Conservation (phyloP, 2,113 vertebrate species). For the Rhea americana region DNA sequence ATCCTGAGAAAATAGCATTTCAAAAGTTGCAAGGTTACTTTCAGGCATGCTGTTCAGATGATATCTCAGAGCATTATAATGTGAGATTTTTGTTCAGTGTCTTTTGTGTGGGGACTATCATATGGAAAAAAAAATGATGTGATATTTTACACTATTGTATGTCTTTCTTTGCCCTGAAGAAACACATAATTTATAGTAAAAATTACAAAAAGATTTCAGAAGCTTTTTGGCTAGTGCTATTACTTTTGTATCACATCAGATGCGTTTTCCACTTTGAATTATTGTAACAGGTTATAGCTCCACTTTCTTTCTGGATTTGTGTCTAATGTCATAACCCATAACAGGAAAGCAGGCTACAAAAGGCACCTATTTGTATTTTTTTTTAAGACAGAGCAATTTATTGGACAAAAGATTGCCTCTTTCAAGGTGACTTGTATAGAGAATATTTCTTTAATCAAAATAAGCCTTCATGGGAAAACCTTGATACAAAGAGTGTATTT, state of each 20-base stretch:
- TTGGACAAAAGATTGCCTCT: background rate
- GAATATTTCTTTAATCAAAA: background rate
- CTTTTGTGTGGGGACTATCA: background rate
- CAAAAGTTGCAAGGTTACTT: constrained; percentile 10
- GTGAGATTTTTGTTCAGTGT: constrained; percentile 3
- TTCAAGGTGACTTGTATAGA: background rate
- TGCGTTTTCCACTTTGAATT: constrained; percentile 20
- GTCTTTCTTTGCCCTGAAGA: constrained; percentile 12
- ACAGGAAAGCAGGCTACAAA: background rate
- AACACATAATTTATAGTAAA: constrained; percentile 23
- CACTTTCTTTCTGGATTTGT: background rate
- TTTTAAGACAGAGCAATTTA: background rate
- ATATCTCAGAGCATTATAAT: background rate
- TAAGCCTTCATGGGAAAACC: background rate
- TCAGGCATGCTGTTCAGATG: background rate
- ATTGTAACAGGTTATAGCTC: background rate
- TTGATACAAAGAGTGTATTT: background rate
- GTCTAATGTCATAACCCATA: background rate
- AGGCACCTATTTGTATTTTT: background rate
- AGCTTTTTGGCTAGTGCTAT: background rate
- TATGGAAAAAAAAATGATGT: constrained; percentile 26
- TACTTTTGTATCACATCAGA: background rate
- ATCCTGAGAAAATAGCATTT: constrained; percentile 13
- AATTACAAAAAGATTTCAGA: background rate
- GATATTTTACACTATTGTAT: background rate